Base-by-base conservation (phyloP, 2,797 vertebrate genomes). In the Gouania willdenowi region DNA sequence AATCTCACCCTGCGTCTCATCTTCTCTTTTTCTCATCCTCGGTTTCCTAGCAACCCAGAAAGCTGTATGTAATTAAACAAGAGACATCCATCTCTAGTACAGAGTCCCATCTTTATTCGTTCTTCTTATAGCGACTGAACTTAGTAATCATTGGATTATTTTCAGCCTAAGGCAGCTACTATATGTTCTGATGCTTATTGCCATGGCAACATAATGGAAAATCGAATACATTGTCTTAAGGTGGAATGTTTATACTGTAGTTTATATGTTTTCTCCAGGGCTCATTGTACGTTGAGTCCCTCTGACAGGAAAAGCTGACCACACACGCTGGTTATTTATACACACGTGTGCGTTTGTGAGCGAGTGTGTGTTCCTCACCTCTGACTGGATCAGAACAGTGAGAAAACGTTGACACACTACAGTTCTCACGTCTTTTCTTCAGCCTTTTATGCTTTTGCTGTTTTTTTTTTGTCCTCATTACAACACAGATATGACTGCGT, bases 21-120 rank as follows among this genome's bases (percentile, higher is more conserved):
- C 9, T 5, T 17, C 14, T 26, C 27, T 37, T 31, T 52, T 6
- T 49, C 16, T 53, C 38, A 16, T 43, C 43, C 39, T 46, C 48
- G 24, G 70, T 83, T 42, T 71, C 83, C 65, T 75, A 70, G 77
- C 75, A 83, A 83, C 81, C 49, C 19, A 44, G 36, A 49, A 82
- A 78, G 79, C 81, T 62, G 46, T 49, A 39, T 44, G 52, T 79
- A 79, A 85, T 82, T 74, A 81, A 54, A 62, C 29, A 3, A 32
- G 42, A 32, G 73, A 81, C 79, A 79, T 60, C 43, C 55, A 79
- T 81, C 75, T 73, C 22, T 21, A 8, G 35, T 47, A 68, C 74
- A 50, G 52, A 26, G 26, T 33, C 14, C 8, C 38, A 46, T 4
- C 11, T 14, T 19, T 5, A 9, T 10, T 10, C 2, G 15, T 14